These are phyloP conservation scores for Rhinoptilus africanus DNA, from an alignment of 2,113 vertebrate species.

Conservation along the genomic window DNA sequence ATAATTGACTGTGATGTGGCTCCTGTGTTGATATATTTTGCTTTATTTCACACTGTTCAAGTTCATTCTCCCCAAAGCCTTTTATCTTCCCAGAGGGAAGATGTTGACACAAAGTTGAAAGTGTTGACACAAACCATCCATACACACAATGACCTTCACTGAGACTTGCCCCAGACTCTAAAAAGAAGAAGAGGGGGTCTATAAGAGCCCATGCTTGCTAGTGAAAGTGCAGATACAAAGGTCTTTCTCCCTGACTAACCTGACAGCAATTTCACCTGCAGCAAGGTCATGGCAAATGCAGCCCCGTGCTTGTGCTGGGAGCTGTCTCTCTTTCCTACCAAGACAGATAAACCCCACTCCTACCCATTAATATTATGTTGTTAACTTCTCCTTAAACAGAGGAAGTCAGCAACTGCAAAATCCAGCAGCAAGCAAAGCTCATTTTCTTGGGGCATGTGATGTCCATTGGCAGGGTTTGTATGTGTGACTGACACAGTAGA, in stretches of 20 bases:
- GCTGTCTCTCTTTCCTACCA: not conserved
- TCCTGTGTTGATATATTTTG: not conserved
- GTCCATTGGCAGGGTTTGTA: not conserved
- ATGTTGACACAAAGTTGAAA: not conserved
- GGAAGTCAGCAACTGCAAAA: not conserved
- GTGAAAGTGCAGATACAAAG: fast-evolving
- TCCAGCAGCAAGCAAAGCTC: not conserved
- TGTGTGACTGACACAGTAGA: not conserved
- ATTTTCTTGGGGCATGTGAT: not conserved
- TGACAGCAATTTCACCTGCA: not conserved
- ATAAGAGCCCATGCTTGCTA: not conserved
- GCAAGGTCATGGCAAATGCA: not conserved
- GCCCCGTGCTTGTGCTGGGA: fast-evolving
- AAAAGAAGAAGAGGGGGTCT: not conserved
- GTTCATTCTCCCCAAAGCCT: not conserved
- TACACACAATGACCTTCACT: not conserved
- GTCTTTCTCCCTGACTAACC: not conserved
- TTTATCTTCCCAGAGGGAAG: not conserved
- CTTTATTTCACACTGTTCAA: not conserved
- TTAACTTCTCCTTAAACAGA: not conserved
- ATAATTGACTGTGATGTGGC: not conserved
- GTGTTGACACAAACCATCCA: not conserved
- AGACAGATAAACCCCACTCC: not conserved
- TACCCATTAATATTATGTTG: not conserved
- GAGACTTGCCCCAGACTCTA: not conserved